Evolutionary conservation across 2,888 invertebrate species (phyloP).

Genomic region (Drosophila conformis): DNA sequence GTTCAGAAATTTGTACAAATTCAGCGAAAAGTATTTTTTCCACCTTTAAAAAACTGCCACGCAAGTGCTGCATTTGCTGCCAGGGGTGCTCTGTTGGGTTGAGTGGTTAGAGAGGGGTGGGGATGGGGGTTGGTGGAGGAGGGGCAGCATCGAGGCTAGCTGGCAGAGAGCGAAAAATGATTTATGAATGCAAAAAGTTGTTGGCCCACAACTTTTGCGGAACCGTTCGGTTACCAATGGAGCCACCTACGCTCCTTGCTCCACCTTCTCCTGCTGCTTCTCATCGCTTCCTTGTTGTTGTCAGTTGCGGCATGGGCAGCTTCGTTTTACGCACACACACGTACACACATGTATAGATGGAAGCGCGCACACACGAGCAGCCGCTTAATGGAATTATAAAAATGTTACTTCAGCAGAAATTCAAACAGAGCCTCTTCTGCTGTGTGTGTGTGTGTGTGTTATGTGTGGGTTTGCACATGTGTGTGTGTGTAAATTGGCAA

Average conservation of each 20-base stretch:
- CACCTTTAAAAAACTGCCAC: slow-evolving; percentile 71
- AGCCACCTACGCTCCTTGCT: slow-evolving; percentile 19
- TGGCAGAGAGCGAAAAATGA: slow-evolving; percentile 67
- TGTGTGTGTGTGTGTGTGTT: slow-evolving; percentile 11
- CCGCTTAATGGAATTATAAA: slow-evolving; percentile 79
- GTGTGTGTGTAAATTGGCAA: slow-evolving; percentile 48
- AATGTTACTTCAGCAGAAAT: slow-evolving; percentile 81
- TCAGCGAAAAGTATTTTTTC: slow-evolving; percentile 80
- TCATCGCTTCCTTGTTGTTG: slow-evolving; percentile 46
- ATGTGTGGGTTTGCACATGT: slow-evolving; percentile 7
- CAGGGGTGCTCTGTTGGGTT: neutral
- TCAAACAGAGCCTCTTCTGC: slow-evolving; percentile 67
- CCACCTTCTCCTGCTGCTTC: slow-evolving; percentile 4
- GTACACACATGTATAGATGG: slow-evolving; percentile 13
- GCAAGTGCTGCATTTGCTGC: slow-evolving; percentile 8
- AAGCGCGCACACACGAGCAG: slow-evolving; percentile 47
- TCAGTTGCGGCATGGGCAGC: slow-evolving; percentile 63
- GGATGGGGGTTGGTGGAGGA: neutral
- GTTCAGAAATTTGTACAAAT: slow-evolving; percentile 72
- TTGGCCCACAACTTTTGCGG: slow-evolving; percentile 68
- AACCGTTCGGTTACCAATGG: slow-evolving; percentile 58
- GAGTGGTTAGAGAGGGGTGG: neutral
- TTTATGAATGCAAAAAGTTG: slow-evolving; percentile 78
- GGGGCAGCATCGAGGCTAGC: slow-evolving; percentile 3
- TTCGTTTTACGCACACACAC: slow-evolving; percentile 57